A percentile compares a stretch with the other conserved stretches of the same genome.
These are phyloP conservation scores for Papio anubis DNA, from an alignment of 2,113 vertebrate genomes.

Conservation along the genomic window DNA sequence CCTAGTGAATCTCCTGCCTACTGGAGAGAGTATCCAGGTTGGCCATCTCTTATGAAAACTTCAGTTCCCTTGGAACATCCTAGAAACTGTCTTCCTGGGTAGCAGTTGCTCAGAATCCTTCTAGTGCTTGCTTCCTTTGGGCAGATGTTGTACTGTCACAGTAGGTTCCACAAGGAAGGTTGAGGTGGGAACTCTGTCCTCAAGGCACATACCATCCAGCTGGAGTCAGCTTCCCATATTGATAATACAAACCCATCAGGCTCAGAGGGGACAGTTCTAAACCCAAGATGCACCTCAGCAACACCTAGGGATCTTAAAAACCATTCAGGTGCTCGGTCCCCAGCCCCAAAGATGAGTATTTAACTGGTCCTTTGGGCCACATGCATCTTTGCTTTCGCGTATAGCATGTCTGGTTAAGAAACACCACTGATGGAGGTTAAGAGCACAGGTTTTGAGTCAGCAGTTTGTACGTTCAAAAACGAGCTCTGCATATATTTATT, in stretches of 20 bases:
- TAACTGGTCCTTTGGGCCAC: not conserved
- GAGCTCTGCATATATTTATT: not conserved
- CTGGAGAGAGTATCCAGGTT: not conserved
- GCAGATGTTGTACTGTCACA: not conserved
- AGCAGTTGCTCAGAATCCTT: not conserved
- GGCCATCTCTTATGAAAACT: not conserved
- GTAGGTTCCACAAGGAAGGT: not conserved
- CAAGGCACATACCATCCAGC: not conserved
- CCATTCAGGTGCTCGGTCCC: not conserved
- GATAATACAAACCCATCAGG: not conserved
- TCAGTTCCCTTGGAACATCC: not conserved
- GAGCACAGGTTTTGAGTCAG: not conserved
- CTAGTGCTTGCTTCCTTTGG: not conserved
- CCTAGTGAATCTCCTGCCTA: not conserved
- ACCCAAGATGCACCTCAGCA: not conserved
- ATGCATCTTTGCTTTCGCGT: not conserved
- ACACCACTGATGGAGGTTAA: not conserved
- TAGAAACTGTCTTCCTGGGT: not conserved
- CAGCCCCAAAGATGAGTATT: not conserved
- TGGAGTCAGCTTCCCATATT: not conserved
- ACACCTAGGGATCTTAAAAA: not conserved
- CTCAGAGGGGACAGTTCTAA: not conserved
- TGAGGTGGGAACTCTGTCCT: not conserved
- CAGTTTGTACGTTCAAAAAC: not conserved
- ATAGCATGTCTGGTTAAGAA: not conserved